A percentile compares a stretch with the other conserved stretches of the same genome.
Evolutionary conservation across 1,140 invertebrate genomes (phyloP).

Genomic region (Drosophila malerkotliana): DNA sequence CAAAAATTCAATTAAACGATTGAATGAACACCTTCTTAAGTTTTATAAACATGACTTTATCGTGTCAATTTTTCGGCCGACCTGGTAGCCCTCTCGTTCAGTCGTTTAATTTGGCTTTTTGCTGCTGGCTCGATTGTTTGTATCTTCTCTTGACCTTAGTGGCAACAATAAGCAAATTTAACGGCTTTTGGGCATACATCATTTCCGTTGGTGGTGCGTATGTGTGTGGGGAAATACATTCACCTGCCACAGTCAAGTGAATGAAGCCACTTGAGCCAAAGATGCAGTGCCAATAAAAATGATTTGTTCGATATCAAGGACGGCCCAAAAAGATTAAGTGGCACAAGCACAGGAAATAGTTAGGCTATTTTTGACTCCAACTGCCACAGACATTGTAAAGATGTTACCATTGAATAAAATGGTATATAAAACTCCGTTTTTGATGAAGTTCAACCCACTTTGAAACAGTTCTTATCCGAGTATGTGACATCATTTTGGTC

Average conservation of each 20-base stretch:
- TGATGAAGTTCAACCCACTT: constrained; percentile 16
- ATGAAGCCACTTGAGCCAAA: constrained; percentile 50
- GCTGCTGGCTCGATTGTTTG: constrained; percentile 64
- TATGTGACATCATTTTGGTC: constrained; percentile 64
- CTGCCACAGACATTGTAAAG: constrained; percentile 30
- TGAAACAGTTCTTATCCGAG: constrained; percentile 40
- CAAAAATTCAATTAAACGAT: not conserved
- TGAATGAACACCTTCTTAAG: constrained; percentile 9
- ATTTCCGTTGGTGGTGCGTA: constrained; percentile 66
- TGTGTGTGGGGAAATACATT: constrained; percentile 77
- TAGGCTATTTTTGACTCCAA: constrained; percentile 12
- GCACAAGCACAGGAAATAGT: constrained; percentile 47
- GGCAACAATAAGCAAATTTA: constrained; percentile 70
- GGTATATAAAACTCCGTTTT: not conserved
- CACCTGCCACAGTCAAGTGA: constrained; percentile 60
- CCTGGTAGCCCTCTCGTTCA: constrained; percentile 39
- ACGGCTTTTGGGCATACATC: constrained; percentile 74
- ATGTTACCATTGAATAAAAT: constrained; percentile 18
- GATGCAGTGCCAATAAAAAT: constrained; percentile 65
- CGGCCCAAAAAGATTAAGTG: constrained; percentile 32
- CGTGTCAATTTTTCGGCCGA: constrained; percentile 28
- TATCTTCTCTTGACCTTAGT: constrained; percentile 71
- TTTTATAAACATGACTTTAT: constrained; percentile 11
- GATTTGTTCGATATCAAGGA: constrained; percentile 66
- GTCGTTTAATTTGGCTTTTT: constrained; percentile 15